Percentiles rank a stretch among this genome's conserved stretches.
phyloP scores from a whole-genome alignment of 2,888 invertebrate genomes.

The Microplitis manilae region DNA sequence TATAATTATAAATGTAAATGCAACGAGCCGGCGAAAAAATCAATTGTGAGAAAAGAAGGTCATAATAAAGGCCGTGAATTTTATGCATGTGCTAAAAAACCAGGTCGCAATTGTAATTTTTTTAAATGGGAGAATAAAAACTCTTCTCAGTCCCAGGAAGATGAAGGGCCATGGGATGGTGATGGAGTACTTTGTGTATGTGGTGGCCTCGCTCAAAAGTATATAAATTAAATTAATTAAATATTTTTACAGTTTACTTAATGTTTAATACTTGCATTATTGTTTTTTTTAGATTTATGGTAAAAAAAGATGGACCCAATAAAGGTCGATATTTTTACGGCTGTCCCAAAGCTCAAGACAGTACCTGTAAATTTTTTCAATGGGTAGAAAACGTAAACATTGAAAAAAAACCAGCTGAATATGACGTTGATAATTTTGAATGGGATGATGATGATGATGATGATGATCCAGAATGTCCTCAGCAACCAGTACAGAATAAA shows the following conservation, averaged over 20 bases:
- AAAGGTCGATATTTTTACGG: background rate
- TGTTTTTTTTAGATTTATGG: background rate
- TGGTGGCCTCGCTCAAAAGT: background rate
- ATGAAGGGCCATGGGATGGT: too few relatives aligned
- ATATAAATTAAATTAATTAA: background rate
- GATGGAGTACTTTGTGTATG: background rate
- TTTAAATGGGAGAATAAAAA: background rate
- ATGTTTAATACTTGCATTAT: too few relatives aligned
- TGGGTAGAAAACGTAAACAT: background rate
- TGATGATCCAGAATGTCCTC: background rate
- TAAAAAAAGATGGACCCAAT: background rate
- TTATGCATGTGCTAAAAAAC: background rate
- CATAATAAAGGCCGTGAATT: background rate
- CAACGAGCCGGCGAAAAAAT: background rate
- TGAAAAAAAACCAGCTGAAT: too few relatives aligned
- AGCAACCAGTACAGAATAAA: background rate
- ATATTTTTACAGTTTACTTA: too few relatives aligned
- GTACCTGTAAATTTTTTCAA: background rate
- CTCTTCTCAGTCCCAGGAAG: too few relatives aligned
- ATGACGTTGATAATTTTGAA: background rate
- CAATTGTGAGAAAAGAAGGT: background rate
- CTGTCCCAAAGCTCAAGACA: background rate
- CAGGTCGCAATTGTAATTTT: background rate
- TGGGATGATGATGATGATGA: background rate
- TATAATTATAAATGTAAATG: background rate